Conservation (phyloP, 2,888 invertebrate species). For the Leptodirus hochenwartii region DNA sequence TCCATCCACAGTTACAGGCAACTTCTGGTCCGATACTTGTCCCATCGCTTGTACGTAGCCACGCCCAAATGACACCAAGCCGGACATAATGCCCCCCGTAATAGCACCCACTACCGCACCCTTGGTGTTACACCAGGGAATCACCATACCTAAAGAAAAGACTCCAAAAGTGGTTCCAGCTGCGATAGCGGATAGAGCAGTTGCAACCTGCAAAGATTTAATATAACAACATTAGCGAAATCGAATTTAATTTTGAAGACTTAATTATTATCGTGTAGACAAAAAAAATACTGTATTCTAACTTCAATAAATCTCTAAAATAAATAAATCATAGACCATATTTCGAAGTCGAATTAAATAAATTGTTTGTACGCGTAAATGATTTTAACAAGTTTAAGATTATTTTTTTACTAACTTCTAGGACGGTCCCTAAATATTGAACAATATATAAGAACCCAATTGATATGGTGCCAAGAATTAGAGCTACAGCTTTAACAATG, state of each 20-base stretch:
- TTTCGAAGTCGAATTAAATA: too few relatives aligned
- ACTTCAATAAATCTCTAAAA: too few relatives aligned
- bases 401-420: constrained; percentile 36
- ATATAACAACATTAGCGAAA: neutral
- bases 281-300: too few relatives aligned
- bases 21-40: constrained; percentile 34
- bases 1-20: constrained; percentile 30
- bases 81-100: constrained; percentile 39
- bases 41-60: constrained; percentile 45
- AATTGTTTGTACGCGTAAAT: too few relatives aligned
- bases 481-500: constrained; percentile 43
- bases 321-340: too few relatives aligned
- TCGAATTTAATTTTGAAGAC: too few relatives aligned
- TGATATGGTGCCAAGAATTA: constrained; percentile 43
- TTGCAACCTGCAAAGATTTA: constrained; percentile 33
- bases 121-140: constrained; percentile 60
- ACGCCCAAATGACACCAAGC: constrained; percentile 45
- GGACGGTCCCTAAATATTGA: constrained; percentile 59
- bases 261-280: too few relatives aligned
- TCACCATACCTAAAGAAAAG: constrained; percentile 65
- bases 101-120: constrained; percentile 42
- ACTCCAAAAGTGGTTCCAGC: constrained; percentile 69
- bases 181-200: constrained; percentile 65
- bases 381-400: too few relatives aligned
- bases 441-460: constrained; percentile 48